Percentiles rank a stretch among this genome's conserved stretches.
phyloP scores from a whole-genome alignment of 2,797 vertebrate species.

The Fistularia tabacaria region DNA sequence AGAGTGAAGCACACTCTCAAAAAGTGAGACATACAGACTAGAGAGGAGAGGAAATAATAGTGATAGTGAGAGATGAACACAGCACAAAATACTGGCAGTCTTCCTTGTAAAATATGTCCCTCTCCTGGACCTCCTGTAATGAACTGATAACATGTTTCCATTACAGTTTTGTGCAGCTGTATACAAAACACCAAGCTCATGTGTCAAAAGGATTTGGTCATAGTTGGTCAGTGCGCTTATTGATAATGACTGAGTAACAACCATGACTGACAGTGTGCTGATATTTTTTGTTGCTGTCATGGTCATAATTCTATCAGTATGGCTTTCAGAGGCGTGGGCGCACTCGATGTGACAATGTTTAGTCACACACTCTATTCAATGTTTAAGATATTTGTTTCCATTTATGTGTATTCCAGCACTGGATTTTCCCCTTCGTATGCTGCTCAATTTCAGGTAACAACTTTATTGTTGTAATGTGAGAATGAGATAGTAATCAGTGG shows the following conservation, averaged over 20 bases:
- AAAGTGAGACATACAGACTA: neutral
- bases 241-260: constrained; percentile 24
- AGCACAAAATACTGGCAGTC: no score
- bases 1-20: neutral
- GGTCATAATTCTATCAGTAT: constrained; percentile 6
- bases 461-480: no score
- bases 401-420: neutral
- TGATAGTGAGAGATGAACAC: constrained; percentile 18
- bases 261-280: neutral
- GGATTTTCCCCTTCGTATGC: neutral
- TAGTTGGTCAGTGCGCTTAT: constrained; percentile 3
- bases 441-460: neutral
- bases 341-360: constrained; percentile 1
- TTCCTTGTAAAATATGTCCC: constrained; percentile 13
- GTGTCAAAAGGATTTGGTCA: neutral
- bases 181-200: neutral
- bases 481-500: no score
- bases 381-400: no score
- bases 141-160: constrained; percentile 42
- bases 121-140: constrained; percentile 26
- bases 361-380: neutral
- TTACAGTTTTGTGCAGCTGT: constrained; percentile 9
- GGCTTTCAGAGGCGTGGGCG: neutral
- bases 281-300: constrained; percentile 3
- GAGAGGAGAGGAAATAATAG: constrained; percentile 19